A percentile compares a stretch with the other conserved stretches of the same genome.
phyloP scores from a whole-genome alignment of 1,140 invertebrate genomes.

The Diabrotica virgifera region DNA sequence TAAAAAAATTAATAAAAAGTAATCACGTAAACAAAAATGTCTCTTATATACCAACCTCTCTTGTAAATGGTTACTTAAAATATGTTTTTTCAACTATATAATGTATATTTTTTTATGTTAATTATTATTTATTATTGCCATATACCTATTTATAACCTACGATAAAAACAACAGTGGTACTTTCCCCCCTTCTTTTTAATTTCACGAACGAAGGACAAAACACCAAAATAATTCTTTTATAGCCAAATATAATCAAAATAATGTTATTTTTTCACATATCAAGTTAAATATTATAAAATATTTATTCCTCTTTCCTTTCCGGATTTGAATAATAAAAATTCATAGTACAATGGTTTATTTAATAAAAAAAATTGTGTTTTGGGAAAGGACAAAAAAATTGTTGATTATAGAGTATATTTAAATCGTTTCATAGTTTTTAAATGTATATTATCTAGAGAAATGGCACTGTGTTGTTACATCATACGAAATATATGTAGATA shows the following conservation, averaged over 20 bases:
- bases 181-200: background rate
- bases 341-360: conserved; percentile 18
- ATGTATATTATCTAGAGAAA: too few species aligned
- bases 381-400: too few species aligned
- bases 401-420: too few species aligned
- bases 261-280: conserved; percentile 37
- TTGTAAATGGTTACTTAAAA: conserved; percentile 10
- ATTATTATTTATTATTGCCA: conserved; percentile 19
- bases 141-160: background rate
- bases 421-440: too few species aligned
- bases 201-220: conserved; percentile 27
- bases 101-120: conserved; percentile 10
- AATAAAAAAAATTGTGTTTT: too few species aligned
- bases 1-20: background rate
- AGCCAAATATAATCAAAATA: conserved; percentile 27
- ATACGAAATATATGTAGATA: too few species aligned
- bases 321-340: conserved; percentile 8
- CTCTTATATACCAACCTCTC: conserved; percentile 1
- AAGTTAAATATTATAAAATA: conserved; percentile 24
- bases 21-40: background rate
- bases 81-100: background rate
- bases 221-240: conserved; percentile 28
- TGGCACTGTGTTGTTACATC: too few species aligned
- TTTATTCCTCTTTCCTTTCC: conserved; percentile 14
- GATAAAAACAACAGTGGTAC: background rate